Conservation (phyloP, 30 jellyfish, hydroid and myxozoan genomes). For the Turritopsis rubra region DNA sequence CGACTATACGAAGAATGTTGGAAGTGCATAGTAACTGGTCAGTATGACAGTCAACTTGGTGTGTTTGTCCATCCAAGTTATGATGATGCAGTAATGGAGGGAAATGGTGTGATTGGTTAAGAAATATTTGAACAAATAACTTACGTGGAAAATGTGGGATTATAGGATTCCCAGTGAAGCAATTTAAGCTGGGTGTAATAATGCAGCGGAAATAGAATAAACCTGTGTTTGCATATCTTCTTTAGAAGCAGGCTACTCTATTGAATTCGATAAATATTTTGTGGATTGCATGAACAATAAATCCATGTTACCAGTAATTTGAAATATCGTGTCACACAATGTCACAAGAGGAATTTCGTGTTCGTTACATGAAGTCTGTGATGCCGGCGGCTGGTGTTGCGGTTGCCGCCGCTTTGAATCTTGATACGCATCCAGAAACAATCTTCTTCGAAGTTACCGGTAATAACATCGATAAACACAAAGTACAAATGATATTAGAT, state of each 20-base stretch:
- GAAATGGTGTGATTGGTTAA: conserved; percentile 11
- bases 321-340: neutral
- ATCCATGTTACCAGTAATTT: neutral
- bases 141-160: neutral
- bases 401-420: neutral
- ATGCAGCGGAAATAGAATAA: neutral
- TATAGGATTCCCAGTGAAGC: conserved; percentile 4
- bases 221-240: neutral
- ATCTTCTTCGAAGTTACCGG: neutral
- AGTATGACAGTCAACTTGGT: neutral
- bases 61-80: conserved; percentile 3
- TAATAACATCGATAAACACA: neutral
- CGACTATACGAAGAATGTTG: neutral
- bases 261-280: neutral
- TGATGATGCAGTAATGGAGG: neutral
- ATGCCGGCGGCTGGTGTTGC: neutral
- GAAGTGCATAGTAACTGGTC: neutral
- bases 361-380: neutral
- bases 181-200: neutral
- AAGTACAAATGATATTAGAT: neutral
- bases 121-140: conserved; percentile 5
- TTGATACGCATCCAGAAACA: neutral
- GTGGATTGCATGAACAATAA: neutral
- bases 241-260: neutral
- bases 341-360: neutral